Percentiles rank a stretch among this genome's conserved stretches.
Conservation (phyloP, 1,140 invertebrate species). For the Hyles euphorbiae region DNA sequence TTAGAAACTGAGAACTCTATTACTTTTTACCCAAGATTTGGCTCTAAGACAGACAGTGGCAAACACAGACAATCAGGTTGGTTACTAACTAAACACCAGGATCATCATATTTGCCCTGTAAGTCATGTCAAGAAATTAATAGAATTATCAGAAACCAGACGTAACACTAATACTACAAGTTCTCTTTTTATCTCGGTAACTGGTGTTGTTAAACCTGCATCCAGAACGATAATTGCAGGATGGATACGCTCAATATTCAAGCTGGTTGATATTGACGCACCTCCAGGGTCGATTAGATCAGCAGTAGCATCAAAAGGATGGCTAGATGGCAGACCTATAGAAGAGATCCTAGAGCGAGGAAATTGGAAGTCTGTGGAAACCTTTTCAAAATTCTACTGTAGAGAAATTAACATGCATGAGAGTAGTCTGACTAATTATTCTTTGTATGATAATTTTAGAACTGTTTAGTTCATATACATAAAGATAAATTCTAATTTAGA, state of each 20-base stretch:
- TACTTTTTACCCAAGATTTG: constrained; percentile 38
- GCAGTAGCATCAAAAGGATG: neutral
- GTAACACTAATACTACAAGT: neutral
- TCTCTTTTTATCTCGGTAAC: constrained; percentile 16
- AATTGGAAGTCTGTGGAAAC: no score
- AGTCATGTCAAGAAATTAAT: constrained; percentile 7
- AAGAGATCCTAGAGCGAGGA: neutral
- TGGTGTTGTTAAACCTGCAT: constrained; percentile 14
- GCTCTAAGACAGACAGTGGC: constrained; percentile 39
- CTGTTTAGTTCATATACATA: no score
- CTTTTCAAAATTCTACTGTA: no score
- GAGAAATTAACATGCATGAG: no score
- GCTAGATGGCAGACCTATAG: neutral
- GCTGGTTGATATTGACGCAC: constrained; percentile 7
- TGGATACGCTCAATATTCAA: constrained; percentile 21
- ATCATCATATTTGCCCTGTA: constrained; percentile 8
- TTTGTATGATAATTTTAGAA: no score
- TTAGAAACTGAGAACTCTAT: constrained; percentile 14
- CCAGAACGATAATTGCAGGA: constrained; percentile 15
- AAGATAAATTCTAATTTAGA: no score
- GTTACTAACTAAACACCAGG: constrained; percentile 6
- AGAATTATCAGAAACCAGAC: neutral
- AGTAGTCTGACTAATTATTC: no score
- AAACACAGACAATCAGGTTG: constrained; percentile 18
- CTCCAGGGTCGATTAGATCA: no score